Evolutionary conservation across 2,888 invertebrate genomes (phyloP).

Genomic region (Eubasilissa splendida): DNA sequence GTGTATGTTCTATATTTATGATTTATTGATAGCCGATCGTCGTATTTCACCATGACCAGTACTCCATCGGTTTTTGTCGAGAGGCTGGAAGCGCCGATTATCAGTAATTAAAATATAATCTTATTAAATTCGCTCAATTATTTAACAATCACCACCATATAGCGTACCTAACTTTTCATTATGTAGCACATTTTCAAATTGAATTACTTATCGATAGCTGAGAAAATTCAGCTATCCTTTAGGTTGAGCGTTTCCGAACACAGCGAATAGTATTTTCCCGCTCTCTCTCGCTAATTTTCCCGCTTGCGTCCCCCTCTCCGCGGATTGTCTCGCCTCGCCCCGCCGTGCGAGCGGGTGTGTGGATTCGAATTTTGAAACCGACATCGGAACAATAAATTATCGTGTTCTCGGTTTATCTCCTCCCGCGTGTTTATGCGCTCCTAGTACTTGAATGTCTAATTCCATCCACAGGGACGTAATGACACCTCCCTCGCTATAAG

Average conservation of each 20-base stretch:
- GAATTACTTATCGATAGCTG: too few relatives aligned
- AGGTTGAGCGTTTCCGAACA: conserved; percentile 11
- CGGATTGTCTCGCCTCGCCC: conserved; percentile 15
- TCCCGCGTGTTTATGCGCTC: conserved; percentile 35
- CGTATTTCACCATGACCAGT: too few relatives aligned
- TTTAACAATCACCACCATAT: too few relatives aligned
- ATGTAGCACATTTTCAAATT: too few relatives aligned
- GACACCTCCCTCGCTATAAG: too few relatives aligned
- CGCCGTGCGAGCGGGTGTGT: conserved; percentile 10
- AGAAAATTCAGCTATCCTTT: conserved; percentile 16
- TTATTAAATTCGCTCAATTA: too few relatives aligned
- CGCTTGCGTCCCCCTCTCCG: conserved; percentile 6
- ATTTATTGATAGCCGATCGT: too few relatives aligned
- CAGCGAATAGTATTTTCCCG: conserved; percentile 23
- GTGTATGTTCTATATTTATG: too few relatives aligned
- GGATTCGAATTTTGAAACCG: conserved; percentile 43
- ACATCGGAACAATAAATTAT: conserved; percentile 45
- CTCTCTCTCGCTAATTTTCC: conserved; percentile 6
- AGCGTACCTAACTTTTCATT: too few relatives aligned
- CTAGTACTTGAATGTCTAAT: conserved; percentile 36
- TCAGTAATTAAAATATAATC: too few relatives aligned
- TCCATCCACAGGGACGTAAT: neutral
- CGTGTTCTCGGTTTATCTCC: conserved; percentile 28
- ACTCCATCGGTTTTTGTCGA: too few relatives aligned
- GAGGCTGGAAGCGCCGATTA: too few relatives aligned